These are phyloP conservation scores for Pheosia gnoma DNA, from an alignment of 2,888 invertebrate species.

Conservation along the genomic window DNA sequence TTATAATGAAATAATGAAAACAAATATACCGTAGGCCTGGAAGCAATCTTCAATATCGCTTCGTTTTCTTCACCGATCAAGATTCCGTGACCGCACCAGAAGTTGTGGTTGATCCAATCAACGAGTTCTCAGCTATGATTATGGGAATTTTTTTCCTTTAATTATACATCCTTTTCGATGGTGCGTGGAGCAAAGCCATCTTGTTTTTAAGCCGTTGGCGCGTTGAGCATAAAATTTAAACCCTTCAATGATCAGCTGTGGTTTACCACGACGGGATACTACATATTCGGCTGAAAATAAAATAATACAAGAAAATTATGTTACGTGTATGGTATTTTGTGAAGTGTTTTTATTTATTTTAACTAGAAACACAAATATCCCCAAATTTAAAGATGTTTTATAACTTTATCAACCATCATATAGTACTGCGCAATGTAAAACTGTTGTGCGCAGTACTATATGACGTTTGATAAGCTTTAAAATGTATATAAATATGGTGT, in stretches of 20 bases:
- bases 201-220: slow-evolving; percentile 17
- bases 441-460: too few relatives aligned
- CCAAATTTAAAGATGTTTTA: too few relatives aligned
- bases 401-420: too few relatives aligned
- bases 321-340: background rate
- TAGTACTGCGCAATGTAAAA: too few relatives aligned
- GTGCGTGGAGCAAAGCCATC: slow-evolving; percentile 19
- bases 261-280: slow-evolving; percentile 10
- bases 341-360: too few relatives aligned
- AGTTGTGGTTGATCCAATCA: background rate
- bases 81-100: background rate
- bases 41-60: too few relatives aligned
- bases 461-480: too few relatives aligned
- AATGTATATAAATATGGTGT: too few relatives aligned
- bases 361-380: too few relatives aligned
- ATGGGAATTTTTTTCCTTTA: slow-evolving; percentile 33
- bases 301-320: background rate
- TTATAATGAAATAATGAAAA: too few relatives aligned
- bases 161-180: slow-evolving; percentile 38
- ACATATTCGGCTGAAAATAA: slow-evolving; percentile 11
- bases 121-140: slow-evolving; percentile 8
- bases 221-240: slow-evolving; percentile 12
- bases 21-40: too few relatives aligned
- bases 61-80: too few relatives aligned
- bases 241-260: slow-evolving; percentile 6